Base-by-base conservation (phyloP, 2,888 invertebrate genomes). In the Patella pellucida region DNA sequence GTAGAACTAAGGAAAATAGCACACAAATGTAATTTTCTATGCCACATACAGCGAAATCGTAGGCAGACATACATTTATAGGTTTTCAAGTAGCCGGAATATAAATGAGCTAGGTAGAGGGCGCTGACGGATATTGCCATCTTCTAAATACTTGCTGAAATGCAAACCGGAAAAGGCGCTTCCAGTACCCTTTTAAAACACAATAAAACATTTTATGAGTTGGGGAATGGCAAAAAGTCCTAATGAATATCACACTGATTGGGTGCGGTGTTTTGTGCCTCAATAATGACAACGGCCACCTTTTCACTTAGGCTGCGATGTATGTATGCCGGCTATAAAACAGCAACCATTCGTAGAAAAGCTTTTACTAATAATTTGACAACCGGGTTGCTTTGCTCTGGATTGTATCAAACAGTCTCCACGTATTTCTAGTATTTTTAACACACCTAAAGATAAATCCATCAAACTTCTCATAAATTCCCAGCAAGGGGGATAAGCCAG, bases 161-260 rank as follows among this genome's bases (percentile, higher is more conserved):
- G 19, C 23, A 23, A 62, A 62, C 62, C 62, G 62, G 62, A 62
- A 62, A 62, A 62, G 23, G 19, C 19, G 62, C 62, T 62, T 62
- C 62, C 62, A 62, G 14, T 23, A 62, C 23, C 62, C 62, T 62
- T 62, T 62, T 62, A 62, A 62, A 62, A 62, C 23, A 62, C 62
- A 62, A 62, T 62, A 62, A 62, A 62, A 62, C 23, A 62, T 62
- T 62, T 62, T 62, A 62, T 62, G 62, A 62, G 62, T 23, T 62
- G 62, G 4, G 23, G 62, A 62, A 62, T 62, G 62, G 62, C 23
- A 62, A 62, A 62, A 62, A 41, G 23, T 62, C 62, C 23, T 62
- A 62, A 62, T 62, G 62, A 62, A 62, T 62, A 19, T 62, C 62
- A 62, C 62, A 62, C 62, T 62, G 62, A 62, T 62, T 62, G 62